Conservation (phyloP, 1,140 invertebrate species). For the Aphelenchoides besseyi region DNA sequence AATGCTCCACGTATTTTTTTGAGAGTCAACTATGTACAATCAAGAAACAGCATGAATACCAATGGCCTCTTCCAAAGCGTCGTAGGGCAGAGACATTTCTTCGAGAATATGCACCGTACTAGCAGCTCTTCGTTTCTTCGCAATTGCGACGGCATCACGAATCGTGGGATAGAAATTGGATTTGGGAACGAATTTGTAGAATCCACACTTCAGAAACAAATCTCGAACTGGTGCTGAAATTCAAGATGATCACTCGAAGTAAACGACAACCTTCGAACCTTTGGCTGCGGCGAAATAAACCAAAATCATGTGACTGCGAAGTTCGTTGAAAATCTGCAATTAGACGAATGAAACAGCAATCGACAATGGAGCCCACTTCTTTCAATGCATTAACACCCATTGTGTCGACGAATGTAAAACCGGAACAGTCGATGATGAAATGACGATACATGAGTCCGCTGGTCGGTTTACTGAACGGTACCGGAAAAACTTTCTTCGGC, state of each 20-base stretch:
- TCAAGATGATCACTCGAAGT: not conserved
- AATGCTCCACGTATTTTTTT: not conserved
- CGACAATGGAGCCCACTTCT: conserved; percentile 30
- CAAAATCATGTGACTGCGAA: conserved; percentile 26
- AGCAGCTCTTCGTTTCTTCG: conserved; percentile 41
- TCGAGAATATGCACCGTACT: conserved; percentile 33
- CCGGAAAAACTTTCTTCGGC: not conserved
- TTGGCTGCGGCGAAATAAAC: conserved; percentile 31
- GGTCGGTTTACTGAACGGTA: conserved; percentile 35
- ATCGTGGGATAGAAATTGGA: conserved; percentile 47
- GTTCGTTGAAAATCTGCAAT: conserved; percentile 48
- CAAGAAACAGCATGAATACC: conserved; percentile 10
- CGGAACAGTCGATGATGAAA: conserved; percentile 61
- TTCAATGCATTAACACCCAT: conserved; percentile 62
- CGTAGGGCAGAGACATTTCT: conserved; percentile 35
- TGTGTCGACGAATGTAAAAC: conserved; percentile 62
- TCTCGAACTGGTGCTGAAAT: conserved; percentile 36
- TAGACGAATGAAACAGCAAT: conserved; percentile 19
- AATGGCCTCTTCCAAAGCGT: conserved; percentile 34
- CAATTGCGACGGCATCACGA: conserved; percentile 44
- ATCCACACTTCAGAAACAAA: conserved; percentile 29
- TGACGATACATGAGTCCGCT: conserved; percentile 42
- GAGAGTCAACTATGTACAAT: not conserved
- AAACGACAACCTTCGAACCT: too few species aligned
- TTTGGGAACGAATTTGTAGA: conserved; percentile 33